A percentile compares a stretch with the other conserved stretches of the same genome.
Evolutionary conservation across 2,113 vertebrate species (phyloP).

Genomic region (Okapia johnstoni): DNA sequence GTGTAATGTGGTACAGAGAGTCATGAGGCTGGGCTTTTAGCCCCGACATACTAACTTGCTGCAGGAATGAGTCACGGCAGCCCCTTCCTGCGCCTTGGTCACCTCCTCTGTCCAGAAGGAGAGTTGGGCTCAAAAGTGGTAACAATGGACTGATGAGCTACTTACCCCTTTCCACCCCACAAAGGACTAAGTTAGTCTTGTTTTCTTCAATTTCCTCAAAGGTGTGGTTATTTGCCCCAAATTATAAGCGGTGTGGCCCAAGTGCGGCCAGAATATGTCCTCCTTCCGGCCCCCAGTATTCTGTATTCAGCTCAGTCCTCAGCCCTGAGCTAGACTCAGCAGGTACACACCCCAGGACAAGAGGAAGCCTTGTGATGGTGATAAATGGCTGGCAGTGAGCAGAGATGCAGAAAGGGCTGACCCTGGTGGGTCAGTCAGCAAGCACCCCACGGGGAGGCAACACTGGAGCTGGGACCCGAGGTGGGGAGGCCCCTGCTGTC

Average conservation of each 20-base stretch:
- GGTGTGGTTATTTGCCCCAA: rapidly evolving
- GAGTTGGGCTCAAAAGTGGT: neutral
- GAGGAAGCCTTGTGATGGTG: rapidly evolving
- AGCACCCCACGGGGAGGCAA: neutral
- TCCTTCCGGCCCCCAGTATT: neutral
- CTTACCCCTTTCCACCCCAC: neutral
- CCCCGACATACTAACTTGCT: neutral
- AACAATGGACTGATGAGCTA: neutral
- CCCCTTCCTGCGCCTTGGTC: neutral
- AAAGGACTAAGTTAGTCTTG: neutral
- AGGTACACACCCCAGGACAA: rapidly evolving
- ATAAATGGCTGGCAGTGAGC: rapidly evolving
- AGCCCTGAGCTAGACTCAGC: neutral
- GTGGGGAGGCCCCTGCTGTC: neutral
- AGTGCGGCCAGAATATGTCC: neutral
- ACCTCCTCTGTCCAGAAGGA: neutral
- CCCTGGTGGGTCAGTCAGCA: rapidly evolving
- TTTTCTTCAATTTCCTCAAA: neutral
- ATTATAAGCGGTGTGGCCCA: neutral
- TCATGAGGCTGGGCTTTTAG: neutral
- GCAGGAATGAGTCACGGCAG: rapidly evolving
- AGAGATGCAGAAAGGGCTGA: rapidly evolving
- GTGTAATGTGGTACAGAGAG: rapidly evolving
- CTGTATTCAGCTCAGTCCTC: neutral
- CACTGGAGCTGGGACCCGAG: neutral